Base-by-base conservation (phyloP, 2,797 vertebrate species). In the Taenioides sp. region DNA sequence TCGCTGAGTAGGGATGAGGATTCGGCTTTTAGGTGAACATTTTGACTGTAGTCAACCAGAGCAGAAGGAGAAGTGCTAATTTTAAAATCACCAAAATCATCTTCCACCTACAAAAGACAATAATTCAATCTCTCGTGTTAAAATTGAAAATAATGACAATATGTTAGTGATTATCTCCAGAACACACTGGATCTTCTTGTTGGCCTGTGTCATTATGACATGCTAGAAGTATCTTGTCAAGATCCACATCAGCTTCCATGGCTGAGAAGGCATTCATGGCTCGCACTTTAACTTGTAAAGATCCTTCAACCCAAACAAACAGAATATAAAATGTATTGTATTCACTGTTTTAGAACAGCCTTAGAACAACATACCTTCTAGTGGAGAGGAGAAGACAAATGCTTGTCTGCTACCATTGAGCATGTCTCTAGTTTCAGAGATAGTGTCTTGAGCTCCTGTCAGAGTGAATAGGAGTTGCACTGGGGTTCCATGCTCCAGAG, bases 241-340 rank as follows among this genome's bases (percentile, higher is more conserved):
- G 82, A 67, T 96, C 94, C 31, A 95, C 87, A 5, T 96, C 92
- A 76, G 91, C 61, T 40, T 94, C 95, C 80, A 76, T 67, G 73
- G 89, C 91, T 3, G 95, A 96, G 77, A 98, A 87, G 68, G 79
- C 75, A 16, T 98, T 96, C 75, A 54, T 77, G 65, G 95, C 96
- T 84, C 67, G 84, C 50, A 96, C 90, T 2, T 87, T 94, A 76
- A 97, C 90, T 76, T 77, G 81, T 40, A 94, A 89, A 69, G 72
- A 84, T 43, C 95, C 97, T 98, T 86, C 37, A 86, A 76, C 52
- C 71, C 77, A 82, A 77, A 6, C 75, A 14, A 71, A 27, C 2
- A 7, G 59, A 11, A 59, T 65, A 9, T 18, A 52, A n/a, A 27
- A 23, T 73, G 16, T 69, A n/a, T 61, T 34, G 57, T 57, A 47